Evolutionary conservation across 1,140 invertebrate genomes (phyloP), one percentile per base, ranked within the genome.

Genomic region (Drosophila kikkawai): DNA sequence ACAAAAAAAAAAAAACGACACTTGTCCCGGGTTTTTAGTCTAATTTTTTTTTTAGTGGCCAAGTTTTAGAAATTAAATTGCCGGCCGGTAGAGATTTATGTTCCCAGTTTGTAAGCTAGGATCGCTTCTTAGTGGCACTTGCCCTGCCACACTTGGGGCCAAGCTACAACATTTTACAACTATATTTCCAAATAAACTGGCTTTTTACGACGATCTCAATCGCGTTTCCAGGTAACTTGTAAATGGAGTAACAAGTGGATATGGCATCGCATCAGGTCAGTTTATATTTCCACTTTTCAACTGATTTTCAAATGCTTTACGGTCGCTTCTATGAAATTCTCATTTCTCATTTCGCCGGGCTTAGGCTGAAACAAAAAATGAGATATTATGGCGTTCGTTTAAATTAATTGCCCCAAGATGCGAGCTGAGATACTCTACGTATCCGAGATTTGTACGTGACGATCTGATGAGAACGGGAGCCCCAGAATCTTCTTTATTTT

Each of bases 171-270:
- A 41, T 76, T 88, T 82, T 90, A 90, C 85, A 90, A 85, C 81
- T 79, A 85, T 82, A 90, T 90, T 90, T 91, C 86, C 79, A 91
- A 91, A 85, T 90, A 86, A 90, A 88, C 76, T 69, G 67, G 80
- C 75, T 69, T 90, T 87, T 90, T 90, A 88, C 82, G 39, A 63
- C 81, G 87, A 91, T 91, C 82, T 91, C 90, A 91, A 91, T 91
- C 90, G 77, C 82, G 75, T 74, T 91, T 91, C 90, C 74, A 26
- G 56, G 58, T 82, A 91, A 91, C 82, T 91, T 91, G 90, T 91
- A 91, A 91, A 76, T 91, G 82, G 84, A 91, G 90, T 91, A 91
- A 91, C 90, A 91, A 91, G 90, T 91, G 90, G 81, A 91, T 71
- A 78, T 78, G 55, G 57, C 51, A 53, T 36, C 29, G 41, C 45